Base-by-base conservation (phyloP, 2,888 invertebrate genomes). In the Lasioglossum malachurum region DNA sequence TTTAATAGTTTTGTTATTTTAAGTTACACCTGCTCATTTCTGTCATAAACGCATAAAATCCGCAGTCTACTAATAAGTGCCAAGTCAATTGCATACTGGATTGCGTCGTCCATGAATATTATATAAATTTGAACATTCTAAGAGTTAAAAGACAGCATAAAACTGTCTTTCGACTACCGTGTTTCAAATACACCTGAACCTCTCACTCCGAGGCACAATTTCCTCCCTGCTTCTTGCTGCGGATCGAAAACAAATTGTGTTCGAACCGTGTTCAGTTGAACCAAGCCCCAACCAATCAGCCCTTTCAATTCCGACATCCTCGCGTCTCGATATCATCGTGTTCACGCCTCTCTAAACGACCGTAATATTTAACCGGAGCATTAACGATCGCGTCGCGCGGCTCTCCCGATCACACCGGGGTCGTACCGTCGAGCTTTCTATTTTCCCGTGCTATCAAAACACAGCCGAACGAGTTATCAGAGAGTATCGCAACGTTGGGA, bases 371-470 rank as follows among this genome's bases (percentile, higher is more conserved):
- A 27, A 67, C 23, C 49, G 67, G 49, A 38, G 31, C 35, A 46
- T 80, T 75, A 80, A 80, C 64, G 75, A 80, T 41, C 60, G 67
- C 67, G 67, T 67, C 67, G 67, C 67, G 31, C 14, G 16, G 64
- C 64, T 64, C 64, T 64, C 16, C 27, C 64, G 64, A 64, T 35
- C 67, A 31, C 23, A 23, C 23, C 60, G 27, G 8, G 8, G 10
- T 4, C 19, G 19, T 8, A 23, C 10, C 38, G 8, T 38, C n/a
- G 69, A 69, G 38, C 78, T 82, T 53, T 67, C 53, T 75, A 49
- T 72, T 27, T 75, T 23, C 57, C 16, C 16, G 10, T 49, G 35
- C 27, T 73, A 46, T 75, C 75, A 71, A 75, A 67, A 53, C 16
- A 12, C 27, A 5, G 12, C 41, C 1, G 27, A 60, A 49, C 60